Base-by-base conservation (phyloP, 2,113 vertebrate genomes). In the Pygathrix nemaeus region DNA sequence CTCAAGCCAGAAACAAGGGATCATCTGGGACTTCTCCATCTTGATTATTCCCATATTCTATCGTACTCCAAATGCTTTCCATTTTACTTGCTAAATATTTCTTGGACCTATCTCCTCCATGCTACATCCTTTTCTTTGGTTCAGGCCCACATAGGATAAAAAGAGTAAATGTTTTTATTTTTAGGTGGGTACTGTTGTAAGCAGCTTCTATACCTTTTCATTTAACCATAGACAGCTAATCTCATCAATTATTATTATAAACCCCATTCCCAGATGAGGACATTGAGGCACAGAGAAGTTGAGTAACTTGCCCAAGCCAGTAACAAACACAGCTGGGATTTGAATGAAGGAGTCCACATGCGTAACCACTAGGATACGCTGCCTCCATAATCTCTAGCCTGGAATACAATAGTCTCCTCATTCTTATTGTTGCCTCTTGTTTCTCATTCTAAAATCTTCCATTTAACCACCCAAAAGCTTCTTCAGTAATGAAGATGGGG, bases 161-260 rank as follows among this genome's bases (percentile, higher is more conserved):
- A 55, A 93, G 38, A n/a, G 6, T 6, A 81, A 82, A 59, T 48
- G 66, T 5, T 48, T 89, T 72, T 59, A 72, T 32, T 57, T 70
- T 80, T 52, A 48, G 40, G 27, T 93, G n/a, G 25, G 10, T 30
- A 25, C 25, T 68, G 8, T 84, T 55, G 90, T 59, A 88, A 88
- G 48, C 17, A 61, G 6, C 35, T 75, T 80, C 38, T 61, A 6
- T 27, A 43, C 43, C 79, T 70, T 59, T 80, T 79, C 27, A 38
- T n/a, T 90, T 90, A 40, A 70, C 57, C 2, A 4, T 87, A 18
- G 13, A 27, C 30, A 80, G 14, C 3, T 85, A 9, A 83, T 45
- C 61, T 90, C 43, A 84, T 75, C 55, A 45, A 17, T 82, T 80
- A 52, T 80, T 92, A 18, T 78, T 59, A 92, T 21, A 95, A 97